Percentiles rank a stretch among this genome's conserved stretches.
These are phyloP conservation scores for Carposina sasakii DNA, from an alignment of 1,140 invertebrate species.

Conservation along the genomic window DNA sequence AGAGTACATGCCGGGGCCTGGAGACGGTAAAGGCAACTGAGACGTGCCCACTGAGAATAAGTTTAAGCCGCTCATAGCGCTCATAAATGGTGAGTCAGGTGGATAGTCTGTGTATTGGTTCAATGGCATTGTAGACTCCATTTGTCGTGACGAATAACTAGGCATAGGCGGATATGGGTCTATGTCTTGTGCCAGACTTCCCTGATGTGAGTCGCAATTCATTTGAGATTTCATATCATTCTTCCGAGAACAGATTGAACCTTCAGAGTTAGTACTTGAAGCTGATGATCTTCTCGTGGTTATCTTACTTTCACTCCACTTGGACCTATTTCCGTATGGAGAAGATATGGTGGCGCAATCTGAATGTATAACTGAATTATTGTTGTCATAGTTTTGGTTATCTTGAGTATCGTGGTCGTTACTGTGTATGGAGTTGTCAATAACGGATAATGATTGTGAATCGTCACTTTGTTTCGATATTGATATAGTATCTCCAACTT, in stretches of 20 bases:
- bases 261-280: slow-evolving; percentile 77
- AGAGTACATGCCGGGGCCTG: slow-evolving; percentile 76
- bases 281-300: slow-evolving; percentile 80
- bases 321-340: slow-evolving; percentile 78
- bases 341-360: slow-evolving; percentile 76
- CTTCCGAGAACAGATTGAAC: slow-evolving; percentile 71
- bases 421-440: slow-evolving; percentile 49
- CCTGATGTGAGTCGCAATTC: slow-evolving; percentile 43
- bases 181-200: slow-evolving; percentile 55
- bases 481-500: slow-evolving; percentile 52
- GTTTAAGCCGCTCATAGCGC: slow-evolving; percentile 75
- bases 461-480: slow-evolving; percentile 63
- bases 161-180: slow-evolving; percentile 64
- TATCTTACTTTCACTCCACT: slow-evolving; percentile 82
- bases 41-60: slow-evolving; percentile 71
- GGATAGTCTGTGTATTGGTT: slow-evolving; percentile 68
- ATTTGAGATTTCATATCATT: slow-evolving; percentile 52
- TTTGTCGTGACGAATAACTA: slow-evolving; percentile 51
- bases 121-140: slow-evolving; percentile 64
- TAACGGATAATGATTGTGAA: slow-evolving; percentile 56
- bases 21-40: slow-evolving; percentile 76
- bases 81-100: slow-evolving; percentile 73
- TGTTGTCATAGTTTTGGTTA: slow-evolving; percentile 61
- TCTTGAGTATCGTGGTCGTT: slow-evolving; percentile 54
- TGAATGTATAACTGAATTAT: slow-evolving; percentile 65